Evolutionary conservation across 2,113 vertebrate species (phyloP).

Genomic region (Rhinolophus sinicus): DNA sequence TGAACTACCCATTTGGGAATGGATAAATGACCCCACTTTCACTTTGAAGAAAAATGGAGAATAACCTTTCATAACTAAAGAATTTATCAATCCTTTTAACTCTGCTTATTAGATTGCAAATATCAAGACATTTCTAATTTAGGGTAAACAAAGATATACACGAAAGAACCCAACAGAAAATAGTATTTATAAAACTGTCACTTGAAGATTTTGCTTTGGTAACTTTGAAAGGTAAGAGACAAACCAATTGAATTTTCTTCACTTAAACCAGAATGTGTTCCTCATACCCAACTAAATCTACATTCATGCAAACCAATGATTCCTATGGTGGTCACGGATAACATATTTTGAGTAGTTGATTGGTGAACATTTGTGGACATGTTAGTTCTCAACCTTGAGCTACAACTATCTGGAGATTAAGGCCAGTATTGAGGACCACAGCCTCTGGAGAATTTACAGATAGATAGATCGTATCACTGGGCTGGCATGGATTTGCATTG

Average conservation of each 20-base stretch:
- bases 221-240: slow-evolving; percentile 11
- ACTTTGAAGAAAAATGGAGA: not conserved
- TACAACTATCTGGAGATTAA: not conserved
- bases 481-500: not conserved
- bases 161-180: not conserved
- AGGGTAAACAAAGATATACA: not conserved
- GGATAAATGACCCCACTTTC: not conserved
- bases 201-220: not conserved
- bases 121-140: slow-evolving; percentile 43
- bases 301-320: not conserved
- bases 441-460: not conserved
- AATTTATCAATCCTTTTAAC: not conserved
- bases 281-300: not conserved
- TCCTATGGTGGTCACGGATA: not conserved
- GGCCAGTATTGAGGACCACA: not conserved
- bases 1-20: not conserved
- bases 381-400: not conserved
- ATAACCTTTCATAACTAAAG: not conserved
- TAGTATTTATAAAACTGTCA: not conserved
- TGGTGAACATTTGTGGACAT: not conserved
- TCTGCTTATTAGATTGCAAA: not conserved
- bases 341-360: not conserved
- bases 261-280: not conserved
- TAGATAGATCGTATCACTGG: not conserved
- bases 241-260: not conserved